A percentile compares a stretch with the other conserved stretches of the same genome.
phyloP scores from a whole-genome alignment of 1,140 invertebrate species.

The Drosophila mayri region DNA sequence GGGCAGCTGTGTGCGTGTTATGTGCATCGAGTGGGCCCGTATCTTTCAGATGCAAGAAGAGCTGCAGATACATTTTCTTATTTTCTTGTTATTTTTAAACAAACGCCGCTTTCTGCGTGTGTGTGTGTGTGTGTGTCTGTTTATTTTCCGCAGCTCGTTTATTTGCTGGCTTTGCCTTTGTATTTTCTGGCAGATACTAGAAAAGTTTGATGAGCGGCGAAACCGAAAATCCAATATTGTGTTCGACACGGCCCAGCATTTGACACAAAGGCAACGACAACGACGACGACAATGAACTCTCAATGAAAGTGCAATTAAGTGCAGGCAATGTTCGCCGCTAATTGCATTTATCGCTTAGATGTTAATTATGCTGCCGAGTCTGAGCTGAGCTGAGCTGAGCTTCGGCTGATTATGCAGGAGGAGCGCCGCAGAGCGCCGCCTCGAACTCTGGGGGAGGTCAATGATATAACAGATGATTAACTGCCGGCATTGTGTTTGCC shows the following conservation, averaged over 20 bases:
- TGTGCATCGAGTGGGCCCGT: constrained; percentile 46
- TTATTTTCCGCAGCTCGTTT: constrained; percentile 48
- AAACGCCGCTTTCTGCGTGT: constrained; percentile 25
- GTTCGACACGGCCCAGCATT: constrained; percentile 56
- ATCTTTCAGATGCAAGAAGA: constrained; percentile 37
- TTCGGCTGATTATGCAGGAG: constrained; percentile 23
- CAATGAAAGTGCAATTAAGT: constrained; percentile 75
- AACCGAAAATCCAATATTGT: constrained; percentile 52
- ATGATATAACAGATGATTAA: constrained; percentile 65
- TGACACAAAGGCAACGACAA: constrained; percentile 48
- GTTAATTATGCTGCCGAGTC: constrained; percentile 68
- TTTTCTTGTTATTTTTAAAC: constrained; percentile 66
- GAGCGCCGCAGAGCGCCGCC: not conserved
- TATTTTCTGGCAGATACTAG: constrained; percentile 58
- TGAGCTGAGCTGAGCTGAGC: constrained; percentile 19
- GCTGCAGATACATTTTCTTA: constrained; percentile 43
- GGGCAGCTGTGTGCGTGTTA: constrained; percentile 19
- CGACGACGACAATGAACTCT: constrained; percentile 57
- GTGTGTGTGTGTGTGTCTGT: constrained; percentile 28
- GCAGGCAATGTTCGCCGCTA: constrained; percentile 65
- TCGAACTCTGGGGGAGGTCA: constrained; percentile 36
- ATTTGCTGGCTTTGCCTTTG: constrained; percentile 38
- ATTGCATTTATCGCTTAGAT: constrained; percentile 78
- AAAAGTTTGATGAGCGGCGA: constrained; percentile 26
- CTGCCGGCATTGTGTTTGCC: constrained; percentile 28